Evolutionary conservation across 2,113 vertebrate species (phyloP), one percentile per base, ranked within the genome.

Genomic region (Malurus elegans): DNA sequence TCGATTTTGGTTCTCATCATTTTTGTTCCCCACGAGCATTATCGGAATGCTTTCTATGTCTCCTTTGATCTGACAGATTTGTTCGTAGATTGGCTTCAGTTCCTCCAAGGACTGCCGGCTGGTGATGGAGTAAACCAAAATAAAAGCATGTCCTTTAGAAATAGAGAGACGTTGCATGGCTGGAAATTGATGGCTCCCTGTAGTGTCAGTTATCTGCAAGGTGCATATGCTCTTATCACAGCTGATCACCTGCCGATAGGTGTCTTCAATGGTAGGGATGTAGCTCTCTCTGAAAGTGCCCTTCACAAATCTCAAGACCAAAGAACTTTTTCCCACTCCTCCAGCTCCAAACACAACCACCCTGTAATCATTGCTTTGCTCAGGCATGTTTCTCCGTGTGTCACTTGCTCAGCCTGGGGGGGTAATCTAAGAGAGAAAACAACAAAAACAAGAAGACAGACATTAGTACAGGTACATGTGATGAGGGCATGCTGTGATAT

Each of bases 161-260:
- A 98, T 98, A 81, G 98, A 98, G 62, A 98, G 97, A 40, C 98
- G 98, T 87, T 98, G 98, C 98, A 98, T 98, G 95, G 98, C 98
- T 4, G 98, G 98, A 92, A 98, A 98, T 66, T 98, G 98, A 92
- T 98, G 98, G 74, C 98, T 98, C 31, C 98, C 98, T 0, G 98
- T 98, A 12, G 98, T 98, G 93, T 98, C 98, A 0, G 98, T 98
- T 94, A 98, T 98, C 97, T 98, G 98, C 95, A 98, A 92, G 21
- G 98, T 98, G 82, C 98, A 98, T 89, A 98, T 98, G 94, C 98
- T 98, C 76, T 98, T 98, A 91, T 98, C 98, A 23, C 98, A 98
- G 96, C 98, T 98, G 96, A 98, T 98, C 93, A 98, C 98, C 94
- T 98, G 98, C 9, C 98, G 97, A 93, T 98, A 98, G 79, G 98